These are phyloP conservation scores for Phortica variegata DNA, from an alignment of 1,140 invertebrate species.

Conservation along the genomic window DNA sequence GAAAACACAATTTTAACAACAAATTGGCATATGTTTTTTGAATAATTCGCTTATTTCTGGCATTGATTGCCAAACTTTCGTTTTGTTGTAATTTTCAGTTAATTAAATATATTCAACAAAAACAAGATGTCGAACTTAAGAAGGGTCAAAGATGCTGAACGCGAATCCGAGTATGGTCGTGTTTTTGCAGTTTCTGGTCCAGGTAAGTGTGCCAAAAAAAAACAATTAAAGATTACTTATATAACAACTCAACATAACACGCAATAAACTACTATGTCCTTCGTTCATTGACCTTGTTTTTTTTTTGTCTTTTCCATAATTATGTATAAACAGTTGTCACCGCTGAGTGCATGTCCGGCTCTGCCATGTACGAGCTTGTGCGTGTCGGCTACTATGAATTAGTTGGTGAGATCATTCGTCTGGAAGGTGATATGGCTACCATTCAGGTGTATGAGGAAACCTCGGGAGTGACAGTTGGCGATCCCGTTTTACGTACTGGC, in stretches of 20 bases:
- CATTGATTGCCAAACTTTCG: too few relatives aligned
- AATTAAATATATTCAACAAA: too few relatives aligned
- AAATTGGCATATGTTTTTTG: too few relatives aligned
- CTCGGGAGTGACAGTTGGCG: constrained; percentile 98
- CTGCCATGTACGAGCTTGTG: constrained; percentile 99
- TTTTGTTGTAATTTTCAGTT: too few relatives aligned
- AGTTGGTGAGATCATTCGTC: constrained; percentile 98
- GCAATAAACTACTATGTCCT: constrained; percentile 19
- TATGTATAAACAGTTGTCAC: constrained; percentile 79
- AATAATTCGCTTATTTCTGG: too few relatives aligned
- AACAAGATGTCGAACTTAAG: constrained; percentile 66
- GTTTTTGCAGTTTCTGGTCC: constrained; percentile 97
- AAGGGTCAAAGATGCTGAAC: constrained; percentile 81
- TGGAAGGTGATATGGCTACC: constrained; percentile 99
- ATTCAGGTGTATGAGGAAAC: constrained; percentile 99
- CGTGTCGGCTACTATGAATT: constrained; percentile 97
- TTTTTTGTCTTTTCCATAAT: constrained; percentile 1
- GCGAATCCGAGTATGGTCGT: constrained; percentile 88
- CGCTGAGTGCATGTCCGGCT: constrained; percentile 98
- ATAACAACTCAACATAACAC: constrained; percentile 16
- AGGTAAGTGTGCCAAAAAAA: constrained; percentile 73
- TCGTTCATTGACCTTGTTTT: constrained; percentile 19
- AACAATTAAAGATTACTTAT: background rate
- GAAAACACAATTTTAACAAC: too few relatives aligned
- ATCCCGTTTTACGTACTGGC: constrained; percentile 96